Conservation (phyloP, 2,888 invertebrate species). For the Pheosia gnoma region DNA sequence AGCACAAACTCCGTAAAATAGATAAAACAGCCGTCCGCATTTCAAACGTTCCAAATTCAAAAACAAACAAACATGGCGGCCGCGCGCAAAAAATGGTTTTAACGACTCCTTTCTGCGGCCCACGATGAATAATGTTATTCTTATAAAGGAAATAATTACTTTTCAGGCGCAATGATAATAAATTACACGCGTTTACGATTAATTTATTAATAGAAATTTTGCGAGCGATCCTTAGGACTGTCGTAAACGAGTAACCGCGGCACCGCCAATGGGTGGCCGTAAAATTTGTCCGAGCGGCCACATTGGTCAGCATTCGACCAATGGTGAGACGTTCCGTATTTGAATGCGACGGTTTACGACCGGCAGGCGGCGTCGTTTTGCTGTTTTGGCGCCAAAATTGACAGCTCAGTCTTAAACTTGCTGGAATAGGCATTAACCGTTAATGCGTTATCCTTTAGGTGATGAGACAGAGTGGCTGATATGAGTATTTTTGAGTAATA, state of each 20-base stretch:
- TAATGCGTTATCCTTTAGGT: conserved; percentile 19
- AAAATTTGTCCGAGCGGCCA: conserved; percentile 70
- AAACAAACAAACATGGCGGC: conserved; percentile 14
- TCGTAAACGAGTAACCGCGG: conserved; percentile 80
- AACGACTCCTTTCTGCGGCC: conserved; percentile 29
- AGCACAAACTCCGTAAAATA: not conserved
- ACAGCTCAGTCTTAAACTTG: conserved; percentile 53
- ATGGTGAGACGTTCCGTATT: conserved; percentile 72
- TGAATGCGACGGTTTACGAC: conserved; percentile 81
- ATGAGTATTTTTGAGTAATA: too few species aligned
- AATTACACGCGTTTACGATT: conserved; percentile 78
- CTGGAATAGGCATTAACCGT: conserved; percentile 12
- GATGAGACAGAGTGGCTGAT: conserved; percentile 19
- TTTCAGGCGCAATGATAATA: conserved; percentile 71
- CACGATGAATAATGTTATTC: conserved; percentile 66
- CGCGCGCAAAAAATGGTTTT: conserved; percentile 18
- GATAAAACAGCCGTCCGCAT: not conserved
- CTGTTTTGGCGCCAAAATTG: conserved; percentile 82
- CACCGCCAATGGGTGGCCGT: conserved; percentile 72
- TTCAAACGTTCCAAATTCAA: conserved; percentile 23
- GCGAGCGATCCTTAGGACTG: conserved; percentile 78
- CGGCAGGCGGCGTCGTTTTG: conserved; percentile 74
- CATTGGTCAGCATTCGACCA: conserved; percentile 74
- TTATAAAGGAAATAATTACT: conserved; percentile 80
- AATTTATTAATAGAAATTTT: conserved; percentile 84